Base-by-base conservation (phyloP, 2,888 invertebrate genomes). In the Keiferia lycopersicella region DNA sequence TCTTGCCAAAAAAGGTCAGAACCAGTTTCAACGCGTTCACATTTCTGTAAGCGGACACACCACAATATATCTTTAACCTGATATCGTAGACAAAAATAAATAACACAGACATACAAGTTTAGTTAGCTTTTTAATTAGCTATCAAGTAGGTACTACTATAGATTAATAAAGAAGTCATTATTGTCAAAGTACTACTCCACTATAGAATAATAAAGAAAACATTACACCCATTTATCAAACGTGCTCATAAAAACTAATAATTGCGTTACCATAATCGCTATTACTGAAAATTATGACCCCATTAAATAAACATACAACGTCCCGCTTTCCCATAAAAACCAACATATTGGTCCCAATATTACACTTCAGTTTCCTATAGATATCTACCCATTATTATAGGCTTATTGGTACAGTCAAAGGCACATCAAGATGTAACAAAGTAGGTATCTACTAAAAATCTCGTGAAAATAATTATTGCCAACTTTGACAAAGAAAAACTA, bases 271-370 rank as follows among this genome's bases (percentile, higher is more conserved):
- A 73, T 75, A 82, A 77, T 75, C 78, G 77, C 79, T 74, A 73
- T 66, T 72, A 65, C 50, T 62, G 65, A 74, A 75, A 80, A 79
- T 62, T 83, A 86, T 80, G 78, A 69, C 71, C 72, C 74, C 78
- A 81, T 85, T 81, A 82, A 83, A 84, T 81, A 84, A 86, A 83
- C 83, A 87, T 88, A 86, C 82, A 78, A 80, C 80, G 81, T 79
- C 75, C 79, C 76, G 74, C 72, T 84, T 80, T 73, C 84, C 85
- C 85, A 84, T 90, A 90, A 88, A 86, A 87, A 79, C 79, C 69
- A 75, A 76, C 80, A 81, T 83, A 86, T 81, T 76, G 82, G 80
- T 78, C 63, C 66, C 63, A 67, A 74, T 75, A 76, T 79, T 77
- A 74, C 75, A 76, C 73, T 74, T 75, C 76, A 79, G 81, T 83